Conservation (phyloP, 2,797 vertebrate genomes). For the Rhinoraja longicauda region DNA sequence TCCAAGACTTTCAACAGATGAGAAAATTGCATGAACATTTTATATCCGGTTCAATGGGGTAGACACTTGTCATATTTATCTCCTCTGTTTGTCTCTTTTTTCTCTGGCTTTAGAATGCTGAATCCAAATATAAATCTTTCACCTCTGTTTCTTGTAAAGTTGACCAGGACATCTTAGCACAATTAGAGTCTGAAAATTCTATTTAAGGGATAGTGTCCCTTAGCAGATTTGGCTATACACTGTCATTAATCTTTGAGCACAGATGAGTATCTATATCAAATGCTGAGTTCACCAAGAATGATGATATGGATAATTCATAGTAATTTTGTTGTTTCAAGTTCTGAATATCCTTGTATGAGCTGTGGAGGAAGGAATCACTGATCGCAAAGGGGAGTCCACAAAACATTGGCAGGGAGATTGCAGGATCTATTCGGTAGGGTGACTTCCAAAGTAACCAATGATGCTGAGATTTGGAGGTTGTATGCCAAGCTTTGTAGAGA, state of each 20-base stretch:
- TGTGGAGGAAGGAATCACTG: constrained; percentile 63
- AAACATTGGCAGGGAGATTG: constrained; percentile 60
- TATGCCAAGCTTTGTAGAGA: constrained; percentile 76
- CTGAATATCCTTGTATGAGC: constrained; percentile 77
- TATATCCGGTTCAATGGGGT: background rate
- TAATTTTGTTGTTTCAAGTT: constrained; percentile 58
- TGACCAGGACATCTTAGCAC: background rate
- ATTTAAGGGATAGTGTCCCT: background rate
- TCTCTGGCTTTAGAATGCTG: background rate
- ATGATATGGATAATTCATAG: background rate
- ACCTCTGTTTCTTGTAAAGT: background rate
- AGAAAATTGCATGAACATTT: background rate
- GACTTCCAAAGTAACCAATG: constrained; percentile 71
- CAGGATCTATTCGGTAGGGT: constrained; percentile 81
- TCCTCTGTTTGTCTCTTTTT: background rate
- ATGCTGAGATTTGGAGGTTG: constrained; percentile 74
- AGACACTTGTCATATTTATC: too few relatives aligned
- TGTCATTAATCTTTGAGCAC: background rate
- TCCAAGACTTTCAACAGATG: background rate
- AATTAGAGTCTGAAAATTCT: background rate
- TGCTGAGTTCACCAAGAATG: background rate
- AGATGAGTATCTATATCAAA: background rate
- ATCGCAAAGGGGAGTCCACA: constrained; percentile 61
- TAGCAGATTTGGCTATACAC: background rate
- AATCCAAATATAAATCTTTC: background rate